A percentile compares a stretch with the other conserved stretches of the same genome.
Evolutionary conservation across 2,888 invertebrate species (phyloP).

Genomic region (Drosophila silvestris): DNA sequence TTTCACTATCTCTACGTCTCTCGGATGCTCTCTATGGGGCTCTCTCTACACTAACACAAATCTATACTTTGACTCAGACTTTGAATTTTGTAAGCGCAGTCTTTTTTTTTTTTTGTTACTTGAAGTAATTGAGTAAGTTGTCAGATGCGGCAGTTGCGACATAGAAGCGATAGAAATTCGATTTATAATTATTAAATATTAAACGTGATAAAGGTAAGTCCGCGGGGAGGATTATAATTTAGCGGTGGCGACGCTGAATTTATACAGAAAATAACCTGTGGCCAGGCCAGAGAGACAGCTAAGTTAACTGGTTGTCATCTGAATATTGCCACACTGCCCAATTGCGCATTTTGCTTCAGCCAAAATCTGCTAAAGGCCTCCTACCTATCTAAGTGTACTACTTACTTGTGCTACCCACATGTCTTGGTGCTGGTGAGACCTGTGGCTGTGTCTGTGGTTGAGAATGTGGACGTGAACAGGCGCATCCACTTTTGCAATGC

Average conservation of each 20-base stretch:
- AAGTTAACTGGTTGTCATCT: conserved; percentile 12
- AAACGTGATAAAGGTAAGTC: conserved; percentile 66
- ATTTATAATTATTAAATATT: conserved; percentile 52
- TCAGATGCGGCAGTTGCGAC: conserved; percentile 59
- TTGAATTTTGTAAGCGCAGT: conserved; percentile 65
- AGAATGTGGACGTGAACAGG: conserved; percentile 37
- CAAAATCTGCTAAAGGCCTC: conserved; percentile 33
- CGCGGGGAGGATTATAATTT: conserved; percentile 56
- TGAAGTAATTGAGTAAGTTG: conserved; percentile 41
- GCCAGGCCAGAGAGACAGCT: conserved; percentile 9
- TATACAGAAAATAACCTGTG: conserved; percentile 23
- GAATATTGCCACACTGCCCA: conserved; percentile 20
- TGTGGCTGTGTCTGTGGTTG: conserved; percentile 31
- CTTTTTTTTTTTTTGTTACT: conserved; percentile 9
- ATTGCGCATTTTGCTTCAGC: conserved; percentile 29
- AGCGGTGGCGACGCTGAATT: conserved; percentile 25
- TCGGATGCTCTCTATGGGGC: conserved; percentile 33
- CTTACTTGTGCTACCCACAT: conserved; percentile 31
- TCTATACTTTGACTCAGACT: conserved; percentile 64
- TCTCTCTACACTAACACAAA: conserved; percentile 66
- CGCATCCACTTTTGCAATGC: conserved; percentile 68
- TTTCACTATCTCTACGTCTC: conserved; percentile 24
- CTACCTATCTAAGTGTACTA: conserved; percentile 23
- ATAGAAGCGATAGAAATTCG: conserved; percentile 68
- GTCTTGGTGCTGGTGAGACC: neutral